These are phyloP conservation scores for Arrhamphus sclerolepis DNA, from an alignment of 2,797 vertebrate species.

Conservation along the genomic window DNA sequence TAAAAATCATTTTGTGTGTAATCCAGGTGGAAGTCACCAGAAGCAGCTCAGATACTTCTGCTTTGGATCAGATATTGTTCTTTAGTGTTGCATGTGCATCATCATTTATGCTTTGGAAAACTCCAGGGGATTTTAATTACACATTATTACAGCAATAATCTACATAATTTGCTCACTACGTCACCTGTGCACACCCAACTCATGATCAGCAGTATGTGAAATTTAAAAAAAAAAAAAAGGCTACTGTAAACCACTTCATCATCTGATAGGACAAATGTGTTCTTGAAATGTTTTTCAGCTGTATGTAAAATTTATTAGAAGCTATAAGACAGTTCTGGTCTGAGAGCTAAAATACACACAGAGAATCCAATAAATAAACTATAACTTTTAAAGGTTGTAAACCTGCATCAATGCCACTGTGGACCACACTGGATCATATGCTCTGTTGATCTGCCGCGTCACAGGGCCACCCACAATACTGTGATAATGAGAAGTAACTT, in stretches of 20 bases:
- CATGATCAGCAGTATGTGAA: neutral
- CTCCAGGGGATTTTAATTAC: conserved; percentile 34
- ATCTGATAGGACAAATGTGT: too few species aligned
- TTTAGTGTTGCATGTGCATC: neutral
- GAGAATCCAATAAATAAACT: too few species aligned
- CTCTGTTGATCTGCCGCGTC: too few species aligned
- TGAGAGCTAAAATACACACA: too few species aligned
- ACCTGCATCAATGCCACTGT: too few species aligned
- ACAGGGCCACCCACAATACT: too few species aligned
- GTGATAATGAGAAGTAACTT: too few species aligned
- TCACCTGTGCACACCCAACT: conserved; percentile 3
- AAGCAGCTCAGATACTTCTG: neutral
- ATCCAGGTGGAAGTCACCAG: neutral
- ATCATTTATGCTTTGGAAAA: neutral
- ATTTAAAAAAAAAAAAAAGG: conserved; percentile 2
- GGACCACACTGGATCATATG: too few species aligned
- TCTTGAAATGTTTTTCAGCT: too few species aligned
- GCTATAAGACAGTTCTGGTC: too few species aligned
- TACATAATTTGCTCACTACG: conserved; percentile 14
- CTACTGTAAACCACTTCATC: neutral
- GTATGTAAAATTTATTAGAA: too few species aligned
- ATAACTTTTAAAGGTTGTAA: too few species aligned
- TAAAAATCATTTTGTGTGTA: neutral
- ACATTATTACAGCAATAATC: conserved; percentile 31
- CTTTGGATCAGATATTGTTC: neutral